Conservation (phyloP, 2,888 invertebrate species). For the Leptura quadrifasciata region DNA sequence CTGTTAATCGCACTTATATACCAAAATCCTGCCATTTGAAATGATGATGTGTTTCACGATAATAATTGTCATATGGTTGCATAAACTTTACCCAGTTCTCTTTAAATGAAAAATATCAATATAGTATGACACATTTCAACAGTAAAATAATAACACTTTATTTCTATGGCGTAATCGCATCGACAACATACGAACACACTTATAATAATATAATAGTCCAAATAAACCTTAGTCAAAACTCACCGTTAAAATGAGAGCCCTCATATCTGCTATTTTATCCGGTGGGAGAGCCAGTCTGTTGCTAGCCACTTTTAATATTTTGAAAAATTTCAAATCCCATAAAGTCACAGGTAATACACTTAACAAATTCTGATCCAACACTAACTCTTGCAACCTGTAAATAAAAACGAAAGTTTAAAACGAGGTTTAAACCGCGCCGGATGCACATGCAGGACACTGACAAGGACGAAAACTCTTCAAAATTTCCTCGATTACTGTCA, state of each 20-base stretch:
- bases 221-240: conserved; percentile 61
- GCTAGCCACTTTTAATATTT: conserved; percentile 77
- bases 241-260: conserved; percentile 76
- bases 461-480: conserved; percentile 66
- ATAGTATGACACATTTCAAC: neutral
- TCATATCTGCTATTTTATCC: conserved; percentile 76
- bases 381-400: conserved; percentile 83
- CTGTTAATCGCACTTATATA: too few relatives aligned
- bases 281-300: conserved; percentile 75
- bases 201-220: neutral
- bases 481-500: conserved; percentile 50
- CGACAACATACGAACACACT: neutral
- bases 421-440: conserved; percentile 60
- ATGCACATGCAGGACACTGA: conserved; percentile 71
- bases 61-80: too few relatives aligned
- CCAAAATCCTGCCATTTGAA: too few relatives aligned
- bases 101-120: neutral
- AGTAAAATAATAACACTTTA: neutral
- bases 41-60: too few relatives aligned
- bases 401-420: conserved; percentile 65
- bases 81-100: too few relatives aligned
- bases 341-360: conserved; percentile 79
- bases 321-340: conserved; percentile 78
- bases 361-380: conserved; percentile 84
- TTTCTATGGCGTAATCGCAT: neutral